phyloP scores from a whole-genome alignment of 2,888 invertebrate species.

The Pristionchus fissidentatus region DNA sequence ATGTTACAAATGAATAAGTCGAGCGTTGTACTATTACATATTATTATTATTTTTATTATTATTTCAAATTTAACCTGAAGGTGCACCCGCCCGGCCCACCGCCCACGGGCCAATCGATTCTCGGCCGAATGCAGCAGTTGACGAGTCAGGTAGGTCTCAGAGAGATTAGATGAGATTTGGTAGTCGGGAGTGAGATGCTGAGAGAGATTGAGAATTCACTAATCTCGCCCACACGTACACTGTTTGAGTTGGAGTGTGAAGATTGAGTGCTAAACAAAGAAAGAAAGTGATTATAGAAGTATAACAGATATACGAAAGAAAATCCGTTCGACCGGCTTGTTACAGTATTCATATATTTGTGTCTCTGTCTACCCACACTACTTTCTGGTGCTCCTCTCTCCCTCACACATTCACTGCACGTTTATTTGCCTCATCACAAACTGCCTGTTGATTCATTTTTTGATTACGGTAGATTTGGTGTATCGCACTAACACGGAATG shows the following conservation, averaged over 20 bases:
- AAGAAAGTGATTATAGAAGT: background rate
- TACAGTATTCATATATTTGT: slow-evolving; percentile 27
- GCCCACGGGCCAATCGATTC: slow-evolving; percentile 54
- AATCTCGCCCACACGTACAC: background rate
- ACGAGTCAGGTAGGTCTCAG: slow-evolving; percentile 68
- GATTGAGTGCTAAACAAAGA: too few relatives aligned
- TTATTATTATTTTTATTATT: too few relatives aligned
- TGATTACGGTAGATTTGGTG: too few relatives aligned
- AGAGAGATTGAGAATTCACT: background rate
- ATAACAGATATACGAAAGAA: slow-evolving; percentile 14
- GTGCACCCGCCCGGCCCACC: slow-evolving; percentile 57
- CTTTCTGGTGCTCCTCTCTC: background rate
- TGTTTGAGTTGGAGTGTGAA: background rate
- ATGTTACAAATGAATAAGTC: slow-evolving; percentile 21
- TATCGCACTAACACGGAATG: too few relatives aligned
- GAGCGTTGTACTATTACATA: slow-evolving; percentile 3
- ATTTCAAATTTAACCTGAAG: too few relatives aligned
- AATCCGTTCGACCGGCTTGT: slow-evolving; percentile 38
- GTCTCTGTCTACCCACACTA: slow-evolving; percentile 3
- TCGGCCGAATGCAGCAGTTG: slow-evolving; percentile 65
- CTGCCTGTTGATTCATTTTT: background rate
- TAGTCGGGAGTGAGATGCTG: background rate
- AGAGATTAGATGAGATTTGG: slow-evolving; percentile 9
- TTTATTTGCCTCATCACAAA: slow-evolving; percentile 25
- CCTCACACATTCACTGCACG: background rate